A percentile compares a stretch with the other conserved stretches of the same genome.
Evolutionary conservation across 2,113 vertebrate species (phyloP).

Genomic region (Datnioides undecimradiatus): DNA sequence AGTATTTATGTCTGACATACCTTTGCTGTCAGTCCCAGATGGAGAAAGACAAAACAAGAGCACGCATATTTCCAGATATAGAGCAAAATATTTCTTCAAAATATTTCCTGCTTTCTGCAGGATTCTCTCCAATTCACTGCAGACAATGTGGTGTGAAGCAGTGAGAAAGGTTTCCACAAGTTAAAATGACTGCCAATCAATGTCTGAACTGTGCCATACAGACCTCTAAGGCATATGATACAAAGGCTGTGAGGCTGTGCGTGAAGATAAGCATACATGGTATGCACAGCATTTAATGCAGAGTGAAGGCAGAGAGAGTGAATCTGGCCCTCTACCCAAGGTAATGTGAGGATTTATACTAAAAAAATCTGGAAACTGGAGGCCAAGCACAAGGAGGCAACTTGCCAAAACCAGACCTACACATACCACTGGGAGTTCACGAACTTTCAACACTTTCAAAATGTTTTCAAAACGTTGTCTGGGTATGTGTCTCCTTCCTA

Average conservation of each 20-base stretch:
- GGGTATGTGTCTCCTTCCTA: background rate
- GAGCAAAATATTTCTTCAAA: background rate
- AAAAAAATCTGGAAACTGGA: constrained; percentile 31
- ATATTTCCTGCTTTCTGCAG: background rate
- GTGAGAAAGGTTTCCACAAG: background rate
- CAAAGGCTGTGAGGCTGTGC: background rate
- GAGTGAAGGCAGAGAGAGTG: background rate
- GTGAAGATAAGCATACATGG: background rate
- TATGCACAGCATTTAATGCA: constrained; percentile 5
- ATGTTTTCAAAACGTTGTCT: constrained; percentile 10
- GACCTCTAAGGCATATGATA: background rate
- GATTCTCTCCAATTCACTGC: background rate
- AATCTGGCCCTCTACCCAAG: constrained; percentile 21
- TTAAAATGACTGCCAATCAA: background rate
- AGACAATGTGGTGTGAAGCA: constrained; percentile 20
- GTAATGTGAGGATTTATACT: constrained; percentile 17
- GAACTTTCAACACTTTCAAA: constrained; percentile 6
- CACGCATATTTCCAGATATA: background rate
- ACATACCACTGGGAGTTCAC: constrained; percentile 21
- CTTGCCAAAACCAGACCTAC: constrained; percentile 33
- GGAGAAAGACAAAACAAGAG: background rate
- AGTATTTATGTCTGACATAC: too few relatives aligned
- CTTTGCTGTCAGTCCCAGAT: background rate
- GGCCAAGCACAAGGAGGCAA: constrained; percentile 18
- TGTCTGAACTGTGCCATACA: background rate